Conservation (phyloP, 2,113 vertebrate genomes). For the Crypturellus undulatus region DNA sequence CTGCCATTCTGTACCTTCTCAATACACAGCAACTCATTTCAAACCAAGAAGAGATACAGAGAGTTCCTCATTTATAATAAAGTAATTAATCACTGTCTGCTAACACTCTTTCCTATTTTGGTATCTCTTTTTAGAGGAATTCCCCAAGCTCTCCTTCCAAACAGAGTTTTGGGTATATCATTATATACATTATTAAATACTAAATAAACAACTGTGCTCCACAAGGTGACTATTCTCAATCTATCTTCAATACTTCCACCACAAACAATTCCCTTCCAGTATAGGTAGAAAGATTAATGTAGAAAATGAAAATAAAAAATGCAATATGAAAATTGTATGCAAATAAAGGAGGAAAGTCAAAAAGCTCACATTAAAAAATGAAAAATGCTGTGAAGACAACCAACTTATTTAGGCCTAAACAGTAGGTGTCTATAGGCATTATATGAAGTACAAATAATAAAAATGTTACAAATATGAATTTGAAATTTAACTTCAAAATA, state of each 20-base stretch:
- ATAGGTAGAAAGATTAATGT: not conserved
- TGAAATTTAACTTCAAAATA: not conserved
- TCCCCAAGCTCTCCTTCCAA: conserved; percentile 16
- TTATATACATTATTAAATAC: not conserved
- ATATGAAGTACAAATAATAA: not conserved
- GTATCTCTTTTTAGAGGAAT: conserved; percentile 51
- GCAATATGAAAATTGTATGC: not conserved
- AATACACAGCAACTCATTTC: conserved; percentile 51
- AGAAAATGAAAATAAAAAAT: not conserved
- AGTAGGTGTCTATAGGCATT: not conserved
- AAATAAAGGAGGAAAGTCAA: not conserved
- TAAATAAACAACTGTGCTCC: not conserved
- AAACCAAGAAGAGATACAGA: conserved; percentile 43
- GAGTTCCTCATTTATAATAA: conserved; percentile 41
- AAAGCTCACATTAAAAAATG: not conserved
- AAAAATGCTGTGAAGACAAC: not conserved
- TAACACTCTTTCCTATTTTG: conserved; percentile 26
- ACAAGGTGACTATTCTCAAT: not conserved
- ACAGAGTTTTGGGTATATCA: not conserved
- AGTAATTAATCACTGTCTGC: conserved; percentile 58
- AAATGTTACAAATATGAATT: not conserved
- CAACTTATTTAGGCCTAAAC: not conserved
- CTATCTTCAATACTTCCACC: not conserved
- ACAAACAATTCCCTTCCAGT: not conserved
- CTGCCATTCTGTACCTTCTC: conserved; percentile 32